phyloP scores from a whole-genome alignment of 2,888 invertebrate genomes.

The Tenthredo amoena region DNA sequence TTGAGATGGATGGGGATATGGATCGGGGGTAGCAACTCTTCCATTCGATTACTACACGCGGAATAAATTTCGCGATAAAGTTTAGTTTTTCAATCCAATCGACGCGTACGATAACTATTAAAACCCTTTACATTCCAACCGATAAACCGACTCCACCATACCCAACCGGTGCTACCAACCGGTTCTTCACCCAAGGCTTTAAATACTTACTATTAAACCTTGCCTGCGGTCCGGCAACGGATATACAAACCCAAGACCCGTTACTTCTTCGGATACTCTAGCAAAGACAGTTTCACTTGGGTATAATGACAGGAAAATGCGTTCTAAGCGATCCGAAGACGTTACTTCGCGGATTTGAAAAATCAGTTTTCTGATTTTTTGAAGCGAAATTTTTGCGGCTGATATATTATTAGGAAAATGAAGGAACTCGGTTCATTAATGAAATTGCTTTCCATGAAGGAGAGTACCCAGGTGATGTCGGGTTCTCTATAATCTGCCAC shows the following conservation, averaged over 20 bases:
- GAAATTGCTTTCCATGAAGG: not conserved
- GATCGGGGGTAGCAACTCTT: not conserved
- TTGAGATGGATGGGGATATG: not conserved
- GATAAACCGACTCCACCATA: not conserved
- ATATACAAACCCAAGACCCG: constrained; percentile 44
- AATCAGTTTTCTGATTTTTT: not conserved
- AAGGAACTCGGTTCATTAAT: not conserved
- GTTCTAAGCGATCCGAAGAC: not conserved
- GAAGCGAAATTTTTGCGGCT: no score
- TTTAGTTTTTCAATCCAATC: not conserved
- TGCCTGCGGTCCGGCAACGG: constrained; percentile 18
- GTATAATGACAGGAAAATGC: constrained; percentile 20
- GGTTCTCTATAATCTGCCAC: not conserved
- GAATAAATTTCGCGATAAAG: not conserved
- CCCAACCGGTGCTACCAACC: constrained; percentile 38
- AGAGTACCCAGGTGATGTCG: not conserved
- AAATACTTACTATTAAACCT: constrained; percentile 47
- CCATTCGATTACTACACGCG: not conserved
- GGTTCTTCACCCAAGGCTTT: constrained; percentile 38
- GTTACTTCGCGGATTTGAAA: not conserved
- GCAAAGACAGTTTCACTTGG: constrained; percentile 29
- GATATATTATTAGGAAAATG: no score
- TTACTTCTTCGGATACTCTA: constrained; percentile 11
- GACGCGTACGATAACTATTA: not conserved
- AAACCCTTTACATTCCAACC: constrained; percentile 23